Conservation (phyloP, 2,888 invertebrate genomes). For the Parapristionchus giblindavisi region DNA sequence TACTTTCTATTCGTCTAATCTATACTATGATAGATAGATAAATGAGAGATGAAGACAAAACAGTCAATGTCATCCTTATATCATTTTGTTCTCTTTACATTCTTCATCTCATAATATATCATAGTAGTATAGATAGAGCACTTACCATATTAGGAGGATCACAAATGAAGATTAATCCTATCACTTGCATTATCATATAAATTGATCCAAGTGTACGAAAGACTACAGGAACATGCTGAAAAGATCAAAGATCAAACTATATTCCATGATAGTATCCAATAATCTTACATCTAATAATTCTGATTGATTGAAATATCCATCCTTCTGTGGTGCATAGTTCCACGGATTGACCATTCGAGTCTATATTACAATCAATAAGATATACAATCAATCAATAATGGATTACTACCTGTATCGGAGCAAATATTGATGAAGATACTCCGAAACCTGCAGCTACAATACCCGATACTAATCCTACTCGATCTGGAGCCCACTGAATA, state of each 20-base stretch:
- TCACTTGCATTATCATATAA: slow-evolving; percentile 64
- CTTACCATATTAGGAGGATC: slow-evolving; percentile 65
- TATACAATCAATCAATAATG: background rate
- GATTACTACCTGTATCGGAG: slow-evolving; percentile 59
- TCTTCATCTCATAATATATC: too few species aligned
- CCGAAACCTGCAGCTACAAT: slow-evolving; percentile 69
- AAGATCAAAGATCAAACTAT: background rate
- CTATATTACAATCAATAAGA: slow-evolving; percentile 35
- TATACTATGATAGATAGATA: too few species aligned
- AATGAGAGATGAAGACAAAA: too few species aligned
- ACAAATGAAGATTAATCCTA: slow-evolving; percentile 67
- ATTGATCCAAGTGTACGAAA: slow-evolving; percentile 59
- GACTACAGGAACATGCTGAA: slow-evolving; percentile 56
- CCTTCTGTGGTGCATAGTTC: slow-evolving; percentile 61
- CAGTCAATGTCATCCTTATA: too few species aligned
- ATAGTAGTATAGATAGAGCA: too few species aligned
- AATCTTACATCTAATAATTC: slow-evolving; percentile 34
- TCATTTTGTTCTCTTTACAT: too few species aligned
- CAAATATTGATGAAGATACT: slow-evolving; percentile 66
- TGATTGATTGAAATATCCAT: slow-evolving; percentile 53
- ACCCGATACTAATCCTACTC: slow-evolving; percentile 65
- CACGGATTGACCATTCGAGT: slow-evolving; percentile 64
- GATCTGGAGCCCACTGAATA: slow-evolving; percentile 66
- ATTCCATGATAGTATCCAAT: background rate
- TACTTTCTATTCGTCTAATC: too few species aligned